A percentile compares a stretch with the other conserved stretches of the same genome.
These are phyloP conservation scores for Sterna hirundo DNA, from an alignment of 2,113 vertebrate genomes.

Conservation along the genomic window DNA sequence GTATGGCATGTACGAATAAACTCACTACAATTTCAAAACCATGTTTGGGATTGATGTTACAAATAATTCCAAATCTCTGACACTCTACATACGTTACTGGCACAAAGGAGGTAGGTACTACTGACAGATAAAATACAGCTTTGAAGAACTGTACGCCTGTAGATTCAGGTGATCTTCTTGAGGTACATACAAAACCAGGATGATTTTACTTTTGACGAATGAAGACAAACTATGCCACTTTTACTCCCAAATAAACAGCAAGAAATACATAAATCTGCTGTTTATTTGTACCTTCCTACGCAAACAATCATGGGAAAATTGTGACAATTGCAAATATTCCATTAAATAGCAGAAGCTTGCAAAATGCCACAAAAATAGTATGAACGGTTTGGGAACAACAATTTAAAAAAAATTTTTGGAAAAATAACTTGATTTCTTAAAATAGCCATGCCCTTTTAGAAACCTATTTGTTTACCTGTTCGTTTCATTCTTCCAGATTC, in stretches of 20 bases:
- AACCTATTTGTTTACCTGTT: neutral
- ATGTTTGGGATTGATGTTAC: neutral
- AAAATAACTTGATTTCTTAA: neutral
- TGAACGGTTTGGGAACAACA: neutral
- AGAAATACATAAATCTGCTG: neutral
- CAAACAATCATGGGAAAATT: neutral
- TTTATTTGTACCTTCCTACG: neutral
- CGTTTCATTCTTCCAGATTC: neutral
- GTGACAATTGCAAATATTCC: neutral
- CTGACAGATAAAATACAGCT: neutral
- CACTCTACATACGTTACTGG: accelerated
- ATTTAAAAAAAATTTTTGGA: neutral
- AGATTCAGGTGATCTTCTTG: neutral
- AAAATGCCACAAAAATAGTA: neutral
- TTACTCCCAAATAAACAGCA: neutral
- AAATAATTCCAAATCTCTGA: neutral
- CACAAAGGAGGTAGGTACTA: neutral
- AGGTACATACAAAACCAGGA: neutral
- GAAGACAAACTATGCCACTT: neutral
- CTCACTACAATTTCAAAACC: neutral
- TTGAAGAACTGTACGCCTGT: neutral
- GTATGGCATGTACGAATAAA: neutral
- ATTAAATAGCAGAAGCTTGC: neutral
- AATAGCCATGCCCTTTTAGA: neutral
- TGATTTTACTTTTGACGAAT: neutral